phyloP scores from a whole-genome alignment of 2,888 invertebrate species.

The Drosophila kanekoi region DNA sequence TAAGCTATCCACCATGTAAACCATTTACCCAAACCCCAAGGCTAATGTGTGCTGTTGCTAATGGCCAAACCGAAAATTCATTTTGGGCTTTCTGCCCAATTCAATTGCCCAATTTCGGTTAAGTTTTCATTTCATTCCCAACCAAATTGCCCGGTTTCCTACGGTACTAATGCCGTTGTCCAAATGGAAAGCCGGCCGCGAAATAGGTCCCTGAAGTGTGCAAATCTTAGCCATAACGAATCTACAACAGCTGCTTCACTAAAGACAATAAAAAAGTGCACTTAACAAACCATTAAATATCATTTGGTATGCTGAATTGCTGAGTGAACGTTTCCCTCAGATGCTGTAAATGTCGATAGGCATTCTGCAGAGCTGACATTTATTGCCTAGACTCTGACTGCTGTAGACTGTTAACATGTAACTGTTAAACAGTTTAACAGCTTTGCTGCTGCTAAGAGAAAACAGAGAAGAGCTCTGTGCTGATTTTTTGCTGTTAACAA shows the following conservation, averaged over 20 bases:
- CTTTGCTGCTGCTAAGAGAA: too few species aligned
- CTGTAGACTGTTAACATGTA: background rate
- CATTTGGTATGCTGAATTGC: constrained; percentile 33
- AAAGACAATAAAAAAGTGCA: constrained; percentile 22
- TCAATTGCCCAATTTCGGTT: constrained; percentile 45
- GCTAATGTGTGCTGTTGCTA: constrained; percentile 43
- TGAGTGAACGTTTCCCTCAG: background rate
- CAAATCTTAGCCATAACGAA: constrained; percentile 33
- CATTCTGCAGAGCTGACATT: background rate
- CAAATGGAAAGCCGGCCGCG: constrained; percentile 33
- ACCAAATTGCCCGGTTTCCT: constrained; percentile 18
- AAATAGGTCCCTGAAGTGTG: constrained; percentile 38
- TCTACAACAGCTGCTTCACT: constrained; percentile 20
- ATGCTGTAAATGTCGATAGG: constrained; percentile 1
- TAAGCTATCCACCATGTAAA: constrained; percentile 7
- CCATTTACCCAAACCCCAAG: constrained; percentile 21
- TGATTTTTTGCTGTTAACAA: too few species aligned
- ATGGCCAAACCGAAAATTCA: constrained; percentile 26
- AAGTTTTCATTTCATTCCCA: constrained; percentile 11
- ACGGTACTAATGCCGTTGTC: constrained; percentile 19
- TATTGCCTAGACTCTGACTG: background rate
- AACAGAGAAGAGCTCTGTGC: too few species aligned
- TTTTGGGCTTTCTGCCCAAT: constrained; percentile 29
- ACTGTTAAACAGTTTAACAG: background rate
- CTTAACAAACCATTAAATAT: constrained; percentile 36